Evolutionary conservation across 1,140 invertebrate genomes (phyloP).

Genomic region (Aphelinus atriplicis): DNA sequence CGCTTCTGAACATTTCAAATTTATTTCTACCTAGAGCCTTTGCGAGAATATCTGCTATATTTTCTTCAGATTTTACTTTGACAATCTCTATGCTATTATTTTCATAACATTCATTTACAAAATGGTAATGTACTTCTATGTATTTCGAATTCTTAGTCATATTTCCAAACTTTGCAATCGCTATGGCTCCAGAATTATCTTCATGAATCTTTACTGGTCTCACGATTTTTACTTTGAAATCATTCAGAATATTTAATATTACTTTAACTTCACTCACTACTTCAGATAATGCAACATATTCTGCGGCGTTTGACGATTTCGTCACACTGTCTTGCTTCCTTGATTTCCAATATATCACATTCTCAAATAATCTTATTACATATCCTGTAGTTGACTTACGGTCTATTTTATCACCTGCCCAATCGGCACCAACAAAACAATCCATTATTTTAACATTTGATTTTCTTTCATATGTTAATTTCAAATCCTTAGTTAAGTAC

Average conservation of each 20-base stretch:
- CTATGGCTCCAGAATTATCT: slow-evolving; percentile 3
- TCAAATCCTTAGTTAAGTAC: slow-evolving; percentile 37
- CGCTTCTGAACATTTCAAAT: background rate
- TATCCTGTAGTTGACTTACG: slow-evolving; percentile 53
- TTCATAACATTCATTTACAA: background rate
- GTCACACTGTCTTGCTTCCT: background rate
- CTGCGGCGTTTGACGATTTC: background rate
- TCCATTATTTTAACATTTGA: slow-evolving; percentile 22
- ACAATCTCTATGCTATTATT: background rate
- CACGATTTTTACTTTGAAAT: background rate
- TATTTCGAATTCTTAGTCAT: slow-evolving; percentile 1
- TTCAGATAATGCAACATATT: background rate
- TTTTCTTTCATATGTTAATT: slow-evolving; percentile 25
- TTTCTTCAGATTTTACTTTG: background rate
- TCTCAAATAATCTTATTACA: slow-evolving; percentile 44
- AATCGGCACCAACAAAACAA: slow-evolving; percentile 51
- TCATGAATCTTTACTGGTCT: slow-evolving; percentile 1
- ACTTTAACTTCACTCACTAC: slow-evolving; percentile 3
- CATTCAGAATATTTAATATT: background rate
- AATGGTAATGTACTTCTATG: slow-evolving; percentile 2
- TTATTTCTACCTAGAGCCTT: background rate
- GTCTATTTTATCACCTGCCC: slow-evolving; percentile 49
- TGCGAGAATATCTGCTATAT: slow-evolving; percentile 3
- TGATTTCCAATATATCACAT: slow-evolving; percentile 5
- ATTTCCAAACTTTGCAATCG: background rate